Evolutionary conservation across 1,140 invertebrate species (phyloP), one percentile per base, ranked within the genome.

Genomic region (Macrotrachela quadricornifera): DNA sequence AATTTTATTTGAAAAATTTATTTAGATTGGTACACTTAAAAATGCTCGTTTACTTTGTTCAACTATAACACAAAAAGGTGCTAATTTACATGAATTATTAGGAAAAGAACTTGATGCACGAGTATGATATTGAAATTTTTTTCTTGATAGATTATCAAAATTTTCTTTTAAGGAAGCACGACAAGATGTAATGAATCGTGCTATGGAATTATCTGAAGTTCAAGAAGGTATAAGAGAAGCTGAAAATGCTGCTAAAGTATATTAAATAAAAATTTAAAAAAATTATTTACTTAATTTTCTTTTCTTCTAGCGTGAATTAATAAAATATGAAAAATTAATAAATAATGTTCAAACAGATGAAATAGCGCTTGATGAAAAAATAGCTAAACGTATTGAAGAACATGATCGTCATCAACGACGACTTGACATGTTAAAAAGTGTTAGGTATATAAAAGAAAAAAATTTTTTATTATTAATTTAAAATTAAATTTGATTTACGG

Each of bases 351-450:
- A 81, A 46, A 79, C 79, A 36, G 83, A 81, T 62, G 80, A 91
- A 73, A 76, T 80, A 53, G 85, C 79, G 59, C 69, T 96, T 0
- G 85, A 90, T 59, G 75, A 77, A 1, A 91, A 94, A 73, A 83
- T 96, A 56, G 86, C 94, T 63, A 80, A 90, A 46, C 80, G 85
- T 58, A 77, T 78, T 59, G 77, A 78, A 6, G 92, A 96, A 65
- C 73, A 94, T 46, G 85, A 92, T 57, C 73, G 91, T 56, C 87
- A 86, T 63, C 81, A 87, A 63, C 95, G 95, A 67, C 71, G 92
- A 50, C 69, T 96, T 41, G 63, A 66, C 21, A 85, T 90, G 0
- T 73, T 97, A 59, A 83, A 86, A 66, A 88, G 87, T 78, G 88
- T 95, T 41, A 77, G 79, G 80, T 81, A 61, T 64, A 63, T 37